These are phyloP conservation scores for Platygyra sinensis DNA, from an alignment of 64 coral and sea anemone species.

Conservation along the genomic window DNA sequence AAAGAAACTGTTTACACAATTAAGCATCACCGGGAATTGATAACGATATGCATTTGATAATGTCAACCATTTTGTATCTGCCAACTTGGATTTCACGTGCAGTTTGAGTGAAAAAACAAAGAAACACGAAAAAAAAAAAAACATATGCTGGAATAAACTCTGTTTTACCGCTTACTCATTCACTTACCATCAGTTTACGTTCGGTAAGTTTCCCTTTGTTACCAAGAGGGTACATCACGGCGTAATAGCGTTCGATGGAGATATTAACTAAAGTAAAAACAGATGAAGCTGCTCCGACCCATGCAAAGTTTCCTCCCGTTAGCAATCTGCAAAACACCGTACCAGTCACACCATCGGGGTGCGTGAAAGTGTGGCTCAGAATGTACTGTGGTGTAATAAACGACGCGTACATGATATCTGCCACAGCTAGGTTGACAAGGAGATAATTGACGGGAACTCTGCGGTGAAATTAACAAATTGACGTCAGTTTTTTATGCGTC, in stretches of 20 bases:
- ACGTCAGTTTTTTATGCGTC: too few species aligned
- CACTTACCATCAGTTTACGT: neutral
- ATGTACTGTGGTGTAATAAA: conserved; percentile 28
- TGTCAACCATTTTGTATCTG: too few species aligned
- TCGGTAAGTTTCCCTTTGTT: neutral
- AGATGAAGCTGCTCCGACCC: conserved; percentile 21
- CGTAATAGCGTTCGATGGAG: conserved; percentile 10
- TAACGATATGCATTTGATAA: too few species aligned
- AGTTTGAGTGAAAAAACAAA: too few species aligned
- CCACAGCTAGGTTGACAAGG: conserved; percentile 9
- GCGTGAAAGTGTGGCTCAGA: conserved; percentile 3
- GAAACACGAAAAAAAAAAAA: too few species aligned
- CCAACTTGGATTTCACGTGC: too few species aligned
- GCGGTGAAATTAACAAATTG: too few species aligned
- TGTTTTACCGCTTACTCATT: neutral
- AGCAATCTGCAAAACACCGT: neutral
- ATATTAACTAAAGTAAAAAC: neutral
- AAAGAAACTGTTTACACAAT: too few species aligned
- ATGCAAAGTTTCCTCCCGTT: conserved; percentile 4
- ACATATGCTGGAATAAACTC: neutral
- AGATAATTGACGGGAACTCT: conserved; percentile 21
- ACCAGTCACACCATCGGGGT: conserved; percentile 7
- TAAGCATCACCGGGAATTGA: too few species aligned
- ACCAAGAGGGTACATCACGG: conserved; percentile 10
- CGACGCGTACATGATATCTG: conserved; percentile 11